Evolutionary conservation across 2,888 invertebrate genomes (phyloP), one percentile per base, ranked within the genome.

Genomic region (Plebejus anna): DNA sequence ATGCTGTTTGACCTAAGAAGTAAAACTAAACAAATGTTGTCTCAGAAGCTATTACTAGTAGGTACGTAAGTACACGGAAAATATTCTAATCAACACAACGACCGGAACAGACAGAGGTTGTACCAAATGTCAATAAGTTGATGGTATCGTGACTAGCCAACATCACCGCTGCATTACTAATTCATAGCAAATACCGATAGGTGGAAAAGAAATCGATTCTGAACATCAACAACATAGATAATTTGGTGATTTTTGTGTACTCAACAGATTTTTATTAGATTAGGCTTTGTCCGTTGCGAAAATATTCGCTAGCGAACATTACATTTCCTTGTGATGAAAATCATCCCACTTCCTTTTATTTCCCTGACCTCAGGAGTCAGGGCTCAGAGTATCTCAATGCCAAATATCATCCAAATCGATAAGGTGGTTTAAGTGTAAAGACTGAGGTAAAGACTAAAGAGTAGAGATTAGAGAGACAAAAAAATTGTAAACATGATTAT

Each of bases 71-170:
- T 66, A 32, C 32, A 66, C 6, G 36, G 32, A 66, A 66, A 13
- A 36, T 16, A 66, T 13, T 16, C 66, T 22, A 61, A 32, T 32
- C 32, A 11, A 32, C 66, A 36, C 32, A 32, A 9, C 32, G 5
- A 36, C 66, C 66, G 66, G 32, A 36, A 66, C 66, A 0, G 4
- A 16, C 13, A 66, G 66, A 32, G 28, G 32, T 66, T 66, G 13
- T 66, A 13, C 16, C 1, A 66, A 66, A 66, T 66, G 32, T 36
- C 32, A 66, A 66, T 66, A 66, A 66, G 36, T 66, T 61, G 61
- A 66, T 36, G 66, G 5, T 66, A 66, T 66, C 66, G 66, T 66
- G 66, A 66, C 66, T 66, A 66, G 32, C 28, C 1, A 66, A 32
- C 16, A 32, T 66, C 4, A 13, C 66, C 9, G 1, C 28, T 22